Conservation (phyloP, 1,140 invertebrate genomes). For the Stenopsyche tienmushanensis region DNA sequence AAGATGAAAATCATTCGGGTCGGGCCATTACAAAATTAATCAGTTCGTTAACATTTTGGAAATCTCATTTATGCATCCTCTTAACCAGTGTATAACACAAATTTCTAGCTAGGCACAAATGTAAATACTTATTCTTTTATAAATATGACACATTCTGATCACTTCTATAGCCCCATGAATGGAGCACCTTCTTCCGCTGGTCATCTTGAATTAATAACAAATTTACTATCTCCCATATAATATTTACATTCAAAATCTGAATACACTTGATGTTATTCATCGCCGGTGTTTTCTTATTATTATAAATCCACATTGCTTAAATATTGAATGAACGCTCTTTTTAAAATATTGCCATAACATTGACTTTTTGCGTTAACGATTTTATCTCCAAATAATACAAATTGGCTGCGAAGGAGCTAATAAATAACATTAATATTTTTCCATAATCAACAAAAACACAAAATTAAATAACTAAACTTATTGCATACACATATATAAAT, state of each 20-base stretch:
- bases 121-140: not conserved
- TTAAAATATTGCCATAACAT: not conserved
- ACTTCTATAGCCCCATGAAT: not conserved
- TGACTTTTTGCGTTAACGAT: not conserved
- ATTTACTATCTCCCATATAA: not conserved
- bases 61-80: too few species aligned
- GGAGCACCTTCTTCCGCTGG: not conserved
- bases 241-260: not conserved
- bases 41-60: too few species aligned
- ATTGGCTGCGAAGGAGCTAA: not conserved
- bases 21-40: too few species aligned
- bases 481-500: too few species aligned
- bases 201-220: not conserved
- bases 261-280: not conserved
- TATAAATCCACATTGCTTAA: not conserved
- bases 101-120: too few species aligned
- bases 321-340: not conserved
- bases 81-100: too few species aligned
- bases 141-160: slow-evolving; percentile 27
- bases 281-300: not conserved
- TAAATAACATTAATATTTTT: not conserved
- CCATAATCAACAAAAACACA: not conserved
- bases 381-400: too few species aligned
- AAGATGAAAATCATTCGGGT: too few species aligned
- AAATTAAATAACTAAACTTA: too few species aligned